Conservation (phyloP, 1,140 invertebrate genomes). For the Batillaria attramentaria region DNA sequence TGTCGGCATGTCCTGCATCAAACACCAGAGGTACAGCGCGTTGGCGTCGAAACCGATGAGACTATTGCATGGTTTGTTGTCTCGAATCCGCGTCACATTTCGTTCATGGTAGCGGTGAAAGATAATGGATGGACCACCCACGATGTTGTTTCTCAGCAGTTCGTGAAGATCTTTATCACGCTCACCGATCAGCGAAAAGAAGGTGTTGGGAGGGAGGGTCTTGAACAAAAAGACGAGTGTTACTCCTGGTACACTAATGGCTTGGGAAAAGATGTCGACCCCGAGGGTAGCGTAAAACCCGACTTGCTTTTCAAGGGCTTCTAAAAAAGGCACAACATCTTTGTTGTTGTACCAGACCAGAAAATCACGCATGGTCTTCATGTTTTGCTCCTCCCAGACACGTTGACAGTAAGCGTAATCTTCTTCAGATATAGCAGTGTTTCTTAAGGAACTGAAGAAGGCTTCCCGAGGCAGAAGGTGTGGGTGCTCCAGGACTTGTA, state of each 20-base stretch:
- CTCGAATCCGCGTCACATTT: conserved; percentile 33
- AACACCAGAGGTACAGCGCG: conserved; percentile 41
- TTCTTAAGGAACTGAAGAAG: conserved; percentile 40
- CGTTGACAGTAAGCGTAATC: conserved; percentile 38
- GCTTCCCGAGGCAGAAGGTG: conserved; percentile 29
- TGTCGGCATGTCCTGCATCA: conserved; percentile 41
- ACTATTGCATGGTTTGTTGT: conserved; percentile 18
- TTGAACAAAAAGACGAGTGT: conserved; percentile 41
- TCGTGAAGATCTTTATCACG: conserved; percentile 35
- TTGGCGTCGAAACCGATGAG: conserved; percentile 45
- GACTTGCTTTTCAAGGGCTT: conserved; percentile 37
- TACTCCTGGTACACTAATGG: conserved; percentile 43
- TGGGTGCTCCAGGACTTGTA: conserved; percentile 27
- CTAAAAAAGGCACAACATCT: conserved; percentile 39
- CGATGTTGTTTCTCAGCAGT: conserved; percentile 37
- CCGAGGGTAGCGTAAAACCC: conserved; percentile 32
- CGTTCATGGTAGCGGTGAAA: conserved; percentile 45
- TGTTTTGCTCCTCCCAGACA: conserved; percentile 41
- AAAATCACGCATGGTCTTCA: conserved; percentile 45
- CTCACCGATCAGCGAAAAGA: conserved; percentile 39
- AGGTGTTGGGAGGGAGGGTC: conserved; percentile 13
- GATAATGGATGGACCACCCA: conserved; percentile 43
- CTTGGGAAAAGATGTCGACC: conserved; percentile 44
- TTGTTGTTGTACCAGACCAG: conserved; percentile 47
- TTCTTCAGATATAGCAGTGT: conserved; percentile 34